These are phyloP conservation scores for Drosophila vallismaia DNA, from an alignment of 2,888 invertebrate genomes.

Conservation along the genomic window DNA sequence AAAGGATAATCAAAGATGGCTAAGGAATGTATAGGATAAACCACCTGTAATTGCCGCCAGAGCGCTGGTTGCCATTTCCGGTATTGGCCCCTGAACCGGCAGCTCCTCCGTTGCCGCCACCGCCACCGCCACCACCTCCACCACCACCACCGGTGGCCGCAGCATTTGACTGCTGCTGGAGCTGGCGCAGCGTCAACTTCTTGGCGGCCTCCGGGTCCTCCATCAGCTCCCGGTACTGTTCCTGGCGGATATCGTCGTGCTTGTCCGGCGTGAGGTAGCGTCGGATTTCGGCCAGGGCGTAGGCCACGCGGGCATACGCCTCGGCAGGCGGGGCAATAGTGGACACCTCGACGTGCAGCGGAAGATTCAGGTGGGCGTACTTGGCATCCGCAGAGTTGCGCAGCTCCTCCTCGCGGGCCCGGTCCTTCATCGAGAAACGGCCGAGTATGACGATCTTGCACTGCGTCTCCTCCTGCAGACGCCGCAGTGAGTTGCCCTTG, in stretches of 20 bases:
- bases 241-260: conserved; percentile 92
- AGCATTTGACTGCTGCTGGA: conserved; percentile 73
- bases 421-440: conserved; percentile 96
- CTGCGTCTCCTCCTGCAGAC: conserved; percentile 96
- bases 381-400: conserved; percentile 93
- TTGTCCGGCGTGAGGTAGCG: conserved; percentile 86
- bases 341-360: conserved; percentile 94
- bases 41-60: conserved; percentile 72
- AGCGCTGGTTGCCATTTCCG: conserved; percentile 68
- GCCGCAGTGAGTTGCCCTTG: conserved; percentile 96
- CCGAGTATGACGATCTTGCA: conserved; percentile 98
- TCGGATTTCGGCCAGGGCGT: conserved; percentile 92
- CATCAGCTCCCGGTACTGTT: conserved; percentile 91
- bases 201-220: conserved; percentile 82
- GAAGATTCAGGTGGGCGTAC: conserved; percentile 94
- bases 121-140: conserved; percentile 34
- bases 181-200: conserved; percentile 80
- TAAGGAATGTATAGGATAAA: neutral
- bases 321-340: conserved; percentile 94
- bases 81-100: conserved; percentile 48
- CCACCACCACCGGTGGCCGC: conserved; percentile 22
- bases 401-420: conserved; percentile 91
- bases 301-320: conserved; percentile 93
- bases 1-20: neutral
- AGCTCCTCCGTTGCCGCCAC: conserved; percentile 41